Conservation (phyloP, 2,797 vertebrate species). For the Cirrhinus molitorella region DNA sequence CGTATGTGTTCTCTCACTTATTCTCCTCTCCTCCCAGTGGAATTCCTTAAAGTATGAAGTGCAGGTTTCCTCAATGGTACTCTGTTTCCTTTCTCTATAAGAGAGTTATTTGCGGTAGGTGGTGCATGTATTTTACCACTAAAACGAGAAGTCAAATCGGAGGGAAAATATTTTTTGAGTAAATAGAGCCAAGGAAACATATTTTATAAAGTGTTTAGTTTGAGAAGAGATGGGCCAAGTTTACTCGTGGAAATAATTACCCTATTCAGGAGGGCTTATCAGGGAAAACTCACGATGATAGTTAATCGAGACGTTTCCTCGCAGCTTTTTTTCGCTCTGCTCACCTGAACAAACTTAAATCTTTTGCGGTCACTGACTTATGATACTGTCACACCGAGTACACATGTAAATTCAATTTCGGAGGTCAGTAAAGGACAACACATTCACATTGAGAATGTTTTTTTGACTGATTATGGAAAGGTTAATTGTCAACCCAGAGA, state of each 20-base stretch:
- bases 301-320: constrained; percentile 66
- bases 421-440: constrained; percentile 51
- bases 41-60: constrained; percentile 78
- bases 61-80: constrained; percentile 81
- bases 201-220: constrained; percentile 69
- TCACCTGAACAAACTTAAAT: constrained; percentile 57
- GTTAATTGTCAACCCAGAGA: constrained; percentile 42
- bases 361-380: constrained; percentile 48
- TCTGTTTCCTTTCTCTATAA: constrained; percentile 80
- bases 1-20: constrained; percentile 60
- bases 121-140: constrained; percentile 75
- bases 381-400: constrained; percentile 46
- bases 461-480: constrained; percentile 41
- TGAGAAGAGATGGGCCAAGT: constrained; percentile 71
- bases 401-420: constrained; percentile 47
- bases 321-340: constrained; percentile 33
- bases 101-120: constrained; percentile 78
- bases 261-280: constrained; percentile 73
- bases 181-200: constrained; percentile 72
- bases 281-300: constrained; percentile 68
- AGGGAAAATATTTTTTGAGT: constrained; percentile 75
- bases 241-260: constrained; percentile 65
- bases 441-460: constrained; percentile 38
- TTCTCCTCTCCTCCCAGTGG: constrained; percentile 68
- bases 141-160: constrained; percentile 78